phyloP scores from a whole-genome alignment of 2,113 vertebrate species.

The Tympanuchus pallidicinctus region DNA sequence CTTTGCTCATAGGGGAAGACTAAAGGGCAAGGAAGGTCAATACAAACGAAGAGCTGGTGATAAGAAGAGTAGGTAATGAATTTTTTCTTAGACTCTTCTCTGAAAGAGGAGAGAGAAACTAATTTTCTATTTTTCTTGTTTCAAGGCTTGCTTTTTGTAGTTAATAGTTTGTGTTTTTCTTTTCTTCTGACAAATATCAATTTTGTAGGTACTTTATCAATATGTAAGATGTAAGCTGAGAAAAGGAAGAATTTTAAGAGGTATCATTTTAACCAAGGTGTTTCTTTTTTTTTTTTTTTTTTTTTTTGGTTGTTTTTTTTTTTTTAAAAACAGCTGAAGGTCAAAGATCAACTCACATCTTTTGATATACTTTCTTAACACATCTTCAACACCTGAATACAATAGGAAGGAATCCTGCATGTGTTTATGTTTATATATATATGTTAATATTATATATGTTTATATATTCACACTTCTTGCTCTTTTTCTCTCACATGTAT shows the following conservation, averaged over 20 bases:
- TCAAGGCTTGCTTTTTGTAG: background rate
- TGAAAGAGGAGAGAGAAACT: background rate
- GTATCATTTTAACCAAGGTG: background rate
- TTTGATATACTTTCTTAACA: background rate
- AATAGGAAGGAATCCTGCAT: background rate
- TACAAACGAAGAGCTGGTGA: background rate
- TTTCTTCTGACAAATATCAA: background rate
- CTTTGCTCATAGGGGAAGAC: conserved; percentile 8
- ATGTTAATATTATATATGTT: background rate
- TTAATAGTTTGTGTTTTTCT: background rate
- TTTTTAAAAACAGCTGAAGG: background rate
- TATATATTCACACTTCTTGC: background rate
- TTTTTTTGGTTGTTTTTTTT: background rate
- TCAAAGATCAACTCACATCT: background rate
- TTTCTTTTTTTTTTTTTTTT: no score
- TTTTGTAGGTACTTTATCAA: background rate
- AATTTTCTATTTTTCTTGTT: background rate
- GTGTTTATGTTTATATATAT: background rate
- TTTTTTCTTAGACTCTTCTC: conserved; percentile 34
- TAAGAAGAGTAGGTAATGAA: conserved; percentile 41
- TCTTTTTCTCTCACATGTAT: background rate
- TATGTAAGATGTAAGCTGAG: background rate
- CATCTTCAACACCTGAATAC: background rate
- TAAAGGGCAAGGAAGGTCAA: conserved; percentile 44
- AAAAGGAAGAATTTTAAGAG: background rate